Conservation (phyloP, 1,140 invertebrate genomes). For the Aphaenogaster rudis region DNA sequence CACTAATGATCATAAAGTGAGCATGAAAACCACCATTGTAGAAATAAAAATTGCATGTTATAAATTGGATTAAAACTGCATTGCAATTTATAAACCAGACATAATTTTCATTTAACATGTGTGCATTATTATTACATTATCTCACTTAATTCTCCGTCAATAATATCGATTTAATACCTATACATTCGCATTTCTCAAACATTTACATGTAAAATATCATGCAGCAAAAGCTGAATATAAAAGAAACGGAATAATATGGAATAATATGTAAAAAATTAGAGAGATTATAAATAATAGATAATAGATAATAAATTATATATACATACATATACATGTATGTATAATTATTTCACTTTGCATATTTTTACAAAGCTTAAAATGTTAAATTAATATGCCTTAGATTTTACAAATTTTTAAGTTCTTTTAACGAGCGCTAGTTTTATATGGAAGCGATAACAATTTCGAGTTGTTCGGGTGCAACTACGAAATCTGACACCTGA, state of each 20-base stretch:
- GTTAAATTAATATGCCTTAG: neutral
- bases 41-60: neutral
- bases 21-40: neutral
- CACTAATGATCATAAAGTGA: neutral
- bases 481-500: conserved; percentile 26
- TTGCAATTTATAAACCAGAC: neutral
- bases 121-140: neutral
- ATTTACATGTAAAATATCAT: neutral
- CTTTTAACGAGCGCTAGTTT: conserved; percentile 21
- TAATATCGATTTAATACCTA: neutral
- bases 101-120: conserved; percentile 28
- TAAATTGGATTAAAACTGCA: neutral
- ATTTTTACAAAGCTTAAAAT: neutral
- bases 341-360: neutral
- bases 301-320: too few species aligned
- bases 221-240: conserved; percentile 11
- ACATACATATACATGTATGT: neutral
- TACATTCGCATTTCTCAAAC: neutral
- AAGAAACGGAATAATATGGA: neutral
- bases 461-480: neutral
- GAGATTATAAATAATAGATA: too few species aligned
- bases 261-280: neutral
- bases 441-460: conserved; percentile 2
- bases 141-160: neutral
- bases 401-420: neutral